Base-by-base conservation (phyloP, 1,140 invertebrate species). In the Ectropis grisescens region DNA sequence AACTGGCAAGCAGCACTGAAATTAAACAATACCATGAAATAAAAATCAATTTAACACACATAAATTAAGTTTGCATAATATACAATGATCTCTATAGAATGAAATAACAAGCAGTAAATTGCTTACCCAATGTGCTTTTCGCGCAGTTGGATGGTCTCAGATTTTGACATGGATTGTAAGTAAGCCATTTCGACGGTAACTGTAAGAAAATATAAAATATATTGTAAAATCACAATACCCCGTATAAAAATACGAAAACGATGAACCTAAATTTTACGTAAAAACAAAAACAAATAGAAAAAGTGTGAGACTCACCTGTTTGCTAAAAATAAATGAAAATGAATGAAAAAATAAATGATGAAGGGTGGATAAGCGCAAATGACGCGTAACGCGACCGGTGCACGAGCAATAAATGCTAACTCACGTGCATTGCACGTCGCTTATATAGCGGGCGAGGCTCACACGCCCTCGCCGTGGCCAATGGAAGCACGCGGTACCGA, bases 81-180 rank as follows among this genome's bases (percentile, higher is more conserved):
- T n/a, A n/a, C n/a, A n/a, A n/a, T n/a, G n/a, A n/a, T n/a, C n/a
- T n/a, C n/a, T n/a, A n/a, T n/a, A n/a, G n/a, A n/a, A n/a, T n/a
- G n/a, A n/a, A n/a, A n/a, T n/a, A n/a, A n/a, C n/a, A n/a, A n/a
- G n/a, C n/a, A n/a, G n/a, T n/a, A n/a, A n/a, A n/a, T n/a, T 22
- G 76, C 88, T 90, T 80, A 94, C 92, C 92, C 92, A 49, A 94
- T 88, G 56, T 93, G 86, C 57, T 91, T 87, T 54, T 93, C 87
- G 8, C 93, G 83, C 14, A 94, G 82, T 45, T 88, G 87, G 11
- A 95, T 87, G 4, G 92, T 94, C 55, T 94, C 90, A 24, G 84
- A 80, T 78, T 93, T 93, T 7, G 89, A 78, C 83, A 94, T 84
- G 22, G 89, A 87, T 64, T 94, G 90, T 30, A 79, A 41, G 28